Base-by-base conservation (phyloP, 1,140 invertebrate genomes). In the Glossosoma conforme region DNA sequence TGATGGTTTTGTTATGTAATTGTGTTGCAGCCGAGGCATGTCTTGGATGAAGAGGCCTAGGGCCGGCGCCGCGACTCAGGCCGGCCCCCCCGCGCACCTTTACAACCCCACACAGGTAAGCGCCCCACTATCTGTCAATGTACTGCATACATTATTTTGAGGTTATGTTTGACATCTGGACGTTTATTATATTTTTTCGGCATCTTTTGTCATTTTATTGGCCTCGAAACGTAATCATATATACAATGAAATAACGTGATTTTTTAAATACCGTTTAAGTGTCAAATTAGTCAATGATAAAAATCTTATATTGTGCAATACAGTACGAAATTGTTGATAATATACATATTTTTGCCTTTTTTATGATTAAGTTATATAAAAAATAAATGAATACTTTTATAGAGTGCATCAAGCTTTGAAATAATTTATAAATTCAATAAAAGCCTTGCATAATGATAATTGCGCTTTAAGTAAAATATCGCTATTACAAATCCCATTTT, bases 11-110 rank as follows among this genome's bases (percentile, higher is more conserved):
- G 46, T 44, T 74, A 72, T 68, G 64, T 71, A 72, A 71, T 63
- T 48, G 25, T 24, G 17, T 44, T 43, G 43, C 33, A 49, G 46
- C 42, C 17, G 40, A 59, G 56, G 53, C 54, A 74, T 74, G 71
- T 74, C 70, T 61, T 74, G 70, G 71, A 68, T 67, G 68, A 72
- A 72, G 62, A 65, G 68, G 60, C 56, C 62, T 21, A 62, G 65
- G 54, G 64, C 61, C 46, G 62, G 62, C 46, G 45, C 54, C 35
- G 62, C 62, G 36, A 64, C 65, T 50, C 62, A 63, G 64, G 19
- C 65, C 59, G 48, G 61, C 32, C 61, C 44, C 66, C 62, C 56
- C 54, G 47, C 51, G 58, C 63, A 28, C 37, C 10, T 22, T n/a
- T 43, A 20, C 17, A 14, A 38, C 61, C 37, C 67, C 40, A 11